Evolutionary conservation across 2,113 vertebrate genomes (phyloP).

Genomic region (Phoenicopterus ruber): DNA sequence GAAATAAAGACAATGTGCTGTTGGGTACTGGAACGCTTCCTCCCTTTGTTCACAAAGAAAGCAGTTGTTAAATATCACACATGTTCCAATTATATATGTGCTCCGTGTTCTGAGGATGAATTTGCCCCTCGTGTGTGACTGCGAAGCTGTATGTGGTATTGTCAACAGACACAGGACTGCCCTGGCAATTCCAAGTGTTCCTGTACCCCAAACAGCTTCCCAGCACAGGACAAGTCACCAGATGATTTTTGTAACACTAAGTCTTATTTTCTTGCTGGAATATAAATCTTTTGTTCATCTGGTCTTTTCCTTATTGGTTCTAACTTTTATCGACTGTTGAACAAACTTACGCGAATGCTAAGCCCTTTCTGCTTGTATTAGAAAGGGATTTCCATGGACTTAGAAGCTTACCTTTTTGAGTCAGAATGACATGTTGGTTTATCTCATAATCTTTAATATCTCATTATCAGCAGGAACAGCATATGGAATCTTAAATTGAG

Average conservation of each 20-base stretch:
- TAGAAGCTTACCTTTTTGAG: constrained; percentile 11
- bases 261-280: not conserved
- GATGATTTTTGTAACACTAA: not conserved
- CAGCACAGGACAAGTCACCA: not conserved
- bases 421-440: not conserved
- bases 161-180: not conserved
- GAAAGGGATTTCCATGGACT: constrained; percentile 5
- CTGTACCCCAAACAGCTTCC: not conserved
- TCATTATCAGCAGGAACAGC: constrained; percentile 27
- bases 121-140: not conserved
- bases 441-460: constrained; percentile 53
- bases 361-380: constrained; percentile 4
- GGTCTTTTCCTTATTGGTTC: not conserved
- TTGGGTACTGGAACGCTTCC: not conserved
- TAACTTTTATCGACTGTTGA: not conserved
- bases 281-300: not conserved
- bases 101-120: not conserved
- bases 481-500: constrained; percentile 4
- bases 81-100: not conserved
- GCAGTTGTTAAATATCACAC: not conserved
- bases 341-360: not conserved
- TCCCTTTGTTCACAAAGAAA: not conserved
- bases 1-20: not conserved
- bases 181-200: not conserved
- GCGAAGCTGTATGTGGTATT: not conserved